These are phyloP conservation scores for Microdon myrmicae DNA, from an alignment of 2,888 invertebrate species.

Conservation along the genomic window DNA sequence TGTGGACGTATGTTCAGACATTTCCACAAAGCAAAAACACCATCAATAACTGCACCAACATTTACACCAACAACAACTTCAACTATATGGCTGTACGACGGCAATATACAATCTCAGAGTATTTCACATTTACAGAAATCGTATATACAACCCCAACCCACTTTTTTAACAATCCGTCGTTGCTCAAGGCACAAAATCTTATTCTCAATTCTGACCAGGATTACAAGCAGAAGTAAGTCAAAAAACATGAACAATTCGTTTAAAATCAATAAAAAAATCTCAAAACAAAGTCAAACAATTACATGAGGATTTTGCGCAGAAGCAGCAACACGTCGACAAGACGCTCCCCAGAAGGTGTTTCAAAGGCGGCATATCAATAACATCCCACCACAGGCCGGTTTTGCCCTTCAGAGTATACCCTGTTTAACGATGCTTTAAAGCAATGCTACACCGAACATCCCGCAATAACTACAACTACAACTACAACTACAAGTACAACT, in stretches of 20 bases:
- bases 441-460: slow-evolving; percentile 77
- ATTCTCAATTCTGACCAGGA: slow-evolving; percentile 69
- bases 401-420: slow-evolving; percentile 72
- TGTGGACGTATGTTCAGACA: slow-evolving; percentile 16
- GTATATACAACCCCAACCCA: slow-evolving; percentile 52
- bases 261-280: slow-evolving; percentile 83
- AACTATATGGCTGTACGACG: slow-evolving; percentile 25
- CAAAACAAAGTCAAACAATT: slow-evolving; percentile 79
- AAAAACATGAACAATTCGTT: slow-evolving; percentile 80
- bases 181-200: slow-evolving; percentile 30
- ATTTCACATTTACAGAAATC: slow-evolving; percentile 55
- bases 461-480: slow-evolving; percentile 76
- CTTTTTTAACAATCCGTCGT: slow-evolving; percentile 49
- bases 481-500: slow-evolving; percentile 70
- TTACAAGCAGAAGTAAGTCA: slow-evolving; percentile 78
- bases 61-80: slow-evolving; percentile 24
- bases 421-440: slow-evolving; percentile 75
- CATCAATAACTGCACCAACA: slow-evolving; percentile 11
- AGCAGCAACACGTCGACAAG: slow-evolving; percentile 74
- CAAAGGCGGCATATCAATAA: slow-evolving; percentile 62
- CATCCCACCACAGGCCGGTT: slow-evolving; percentile 65
- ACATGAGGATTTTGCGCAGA: slow-evolving; percentile 76
- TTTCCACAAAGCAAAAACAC: slow-evolving; percentile 50
- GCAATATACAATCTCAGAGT: slow-evolving; percentile 45
- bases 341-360: slow-evolving; percentile 64